These are phyloP conservation scores for Iphiclides podalirius DNA, from an alignment of 2,888 invertebrate species.

Conservation along the genomic window DNA sequence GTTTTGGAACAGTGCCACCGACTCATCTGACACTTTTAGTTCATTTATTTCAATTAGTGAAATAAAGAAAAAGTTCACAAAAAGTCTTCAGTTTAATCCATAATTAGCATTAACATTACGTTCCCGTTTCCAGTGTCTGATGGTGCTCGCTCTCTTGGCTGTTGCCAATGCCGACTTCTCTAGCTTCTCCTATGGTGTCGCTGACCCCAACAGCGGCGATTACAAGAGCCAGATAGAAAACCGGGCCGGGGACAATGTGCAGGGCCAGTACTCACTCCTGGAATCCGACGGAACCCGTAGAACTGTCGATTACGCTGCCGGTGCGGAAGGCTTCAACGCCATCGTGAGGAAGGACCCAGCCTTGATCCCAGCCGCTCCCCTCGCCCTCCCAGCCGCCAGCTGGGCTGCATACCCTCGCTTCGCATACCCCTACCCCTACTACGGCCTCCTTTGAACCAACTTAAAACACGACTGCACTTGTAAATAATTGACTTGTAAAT, in stretches of 20 bases:
- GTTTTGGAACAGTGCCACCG: no score
- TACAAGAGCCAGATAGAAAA: constrained; percentile 76
- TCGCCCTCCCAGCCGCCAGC: constrained; percentile 24
- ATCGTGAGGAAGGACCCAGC: constrained; percentile 75
- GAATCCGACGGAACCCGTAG: constrained; percentile 77
- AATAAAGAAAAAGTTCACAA: no score
- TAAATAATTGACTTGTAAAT: constrained; percentile 46
- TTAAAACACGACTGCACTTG: constrained; percentile 23
- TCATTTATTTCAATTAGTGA: no score
- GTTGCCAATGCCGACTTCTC: constrained; percentile 47
- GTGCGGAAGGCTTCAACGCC: constrained; percentile 77
- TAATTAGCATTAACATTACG: no score
- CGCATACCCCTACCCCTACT: constrained; percentile 39
- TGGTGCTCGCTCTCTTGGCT: constrained; percentile 50
- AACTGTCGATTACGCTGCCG: constrained; percentile 79
- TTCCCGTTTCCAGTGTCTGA: constrained; percentile 53
- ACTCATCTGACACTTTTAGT: no score
- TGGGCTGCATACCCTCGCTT: constrained; percentile 30
- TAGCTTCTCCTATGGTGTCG: constrained; percentile 78
- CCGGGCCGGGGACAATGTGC: constrained; percentile 71
- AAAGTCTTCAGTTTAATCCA: no score
- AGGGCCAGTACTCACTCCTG: constrained; percentile 75
- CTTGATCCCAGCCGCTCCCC: constrained; percentile 42
- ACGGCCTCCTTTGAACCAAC: constrained; percentile 39
- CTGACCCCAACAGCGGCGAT: constrained; percentile 78